Percentiles rank a stretch among this genome's conserved stretches.
These are phyloP conservation scores for Fregata magnificens DNA, from an alignment of 2,113 vertebrate species.

Conservation along the genomic window DNA sequence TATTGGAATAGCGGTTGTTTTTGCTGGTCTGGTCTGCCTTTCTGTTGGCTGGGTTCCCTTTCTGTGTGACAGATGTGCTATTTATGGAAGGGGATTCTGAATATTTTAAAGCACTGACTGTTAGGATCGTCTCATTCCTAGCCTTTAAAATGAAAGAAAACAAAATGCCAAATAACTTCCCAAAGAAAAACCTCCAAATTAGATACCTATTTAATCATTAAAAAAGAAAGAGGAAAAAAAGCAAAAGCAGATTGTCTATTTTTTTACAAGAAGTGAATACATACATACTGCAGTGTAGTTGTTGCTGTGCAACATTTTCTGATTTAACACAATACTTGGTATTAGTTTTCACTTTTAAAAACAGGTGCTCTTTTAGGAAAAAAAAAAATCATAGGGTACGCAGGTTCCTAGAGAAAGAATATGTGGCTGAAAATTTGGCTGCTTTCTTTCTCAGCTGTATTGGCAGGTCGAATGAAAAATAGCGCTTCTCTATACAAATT, in stretches of 20 bases:
- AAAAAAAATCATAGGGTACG: neutral
- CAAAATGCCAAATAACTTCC: constrained; percentile 8
- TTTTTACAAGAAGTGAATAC: neutral
- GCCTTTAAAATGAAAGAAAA: constrained; percentile 34
- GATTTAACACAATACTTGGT: neutral
- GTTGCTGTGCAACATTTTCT: neutral
- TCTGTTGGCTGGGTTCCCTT: constrained; percentile 51
- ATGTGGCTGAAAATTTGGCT: neutral
- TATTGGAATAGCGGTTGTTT: constrained; percentile 42
- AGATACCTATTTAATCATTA: neutral
- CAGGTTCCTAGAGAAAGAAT: neutral
- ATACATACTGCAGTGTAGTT: neutral
- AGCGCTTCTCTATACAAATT: neutral
- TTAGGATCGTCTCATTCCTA: constrained; percentile 44
- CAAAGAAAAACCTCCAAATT: neutral
- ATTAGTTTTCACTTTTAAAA: neutral
- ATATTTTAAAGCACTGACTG: constrained; percentile 65
- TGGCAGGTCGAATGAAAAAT: neutral
- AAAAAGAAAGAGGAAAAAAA: neutral
- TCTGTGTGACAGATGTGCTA: constrained; percentile 64
- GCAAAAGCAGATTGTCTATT: neutral
- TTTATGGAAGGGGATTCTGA: constrained; percentile 67
- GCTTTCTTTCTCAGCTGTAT: neutral
- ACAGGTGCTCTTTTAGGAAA: neutral
- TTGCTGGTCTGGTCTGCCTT: constrained; percentile 35